Percentiles rank a stretch among this genome's conserved stretches.
Conservation (phyloP, 2,888 invertebrate species). For the Plebejus argus region DNA sequence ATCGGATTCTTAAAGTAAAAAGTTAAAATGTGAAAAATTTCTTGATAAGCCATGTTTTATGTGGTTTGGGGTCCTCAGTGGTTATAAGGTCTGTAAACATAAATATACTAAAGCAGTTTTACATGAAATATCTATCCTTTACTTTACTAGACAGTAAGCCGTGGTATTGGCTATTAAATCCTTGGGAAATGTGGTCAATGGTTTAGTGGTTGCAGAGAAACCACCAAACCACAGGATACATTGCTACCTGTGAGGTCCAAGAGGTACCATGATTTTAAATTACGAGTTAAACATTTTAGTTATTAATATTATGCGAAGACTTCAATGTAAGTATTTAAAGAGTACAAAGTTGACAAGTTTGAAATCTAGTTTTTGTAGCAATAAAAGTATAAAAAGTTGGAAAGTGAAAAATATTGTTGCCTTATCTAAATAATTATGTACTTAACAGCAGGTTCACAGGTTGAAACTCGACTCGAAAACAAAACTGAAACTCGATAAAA, state of each 20-base stretch:
- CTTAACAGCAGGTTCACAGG: no score
- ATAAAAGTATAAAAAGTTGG: no score
- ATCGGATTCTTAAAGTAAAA: neutral
- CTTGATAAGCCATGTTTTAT: no score
- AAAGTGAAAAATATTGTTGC: no score
- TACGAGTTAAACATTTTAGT: neutral
- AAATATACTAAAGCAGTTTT: no score
- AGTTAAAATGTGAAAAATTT: neutral
- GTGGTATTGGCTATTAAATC: conserved; percentile 8
- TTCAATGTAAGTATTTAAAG: neutral
- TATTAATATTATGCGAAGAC: neutral
- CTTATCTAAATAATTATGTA: no score
- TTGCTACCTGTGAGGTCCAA: conserved; percentile 1
- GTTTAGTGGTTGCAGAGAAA: neutral
- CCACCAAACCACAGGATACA: neutral
- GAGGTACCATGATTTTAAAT: neutral
- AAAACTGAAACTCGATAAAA: no score
- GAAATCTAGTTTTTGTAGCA: no score
- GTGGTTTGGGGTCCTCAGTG: no score
- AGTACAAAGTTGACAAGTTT: neutral
- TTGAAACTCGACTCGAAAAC: no score
- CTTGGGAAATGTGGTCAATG: neutral
- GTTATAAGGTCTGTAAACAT: no score
- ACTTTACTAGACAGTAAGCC: neutral
- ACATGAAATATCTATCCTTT: neutral